Evolutionary conservation across 2,797 vertebrate genomes (phyloP).

Genomic region (Jordanella pulchra): DNA sequence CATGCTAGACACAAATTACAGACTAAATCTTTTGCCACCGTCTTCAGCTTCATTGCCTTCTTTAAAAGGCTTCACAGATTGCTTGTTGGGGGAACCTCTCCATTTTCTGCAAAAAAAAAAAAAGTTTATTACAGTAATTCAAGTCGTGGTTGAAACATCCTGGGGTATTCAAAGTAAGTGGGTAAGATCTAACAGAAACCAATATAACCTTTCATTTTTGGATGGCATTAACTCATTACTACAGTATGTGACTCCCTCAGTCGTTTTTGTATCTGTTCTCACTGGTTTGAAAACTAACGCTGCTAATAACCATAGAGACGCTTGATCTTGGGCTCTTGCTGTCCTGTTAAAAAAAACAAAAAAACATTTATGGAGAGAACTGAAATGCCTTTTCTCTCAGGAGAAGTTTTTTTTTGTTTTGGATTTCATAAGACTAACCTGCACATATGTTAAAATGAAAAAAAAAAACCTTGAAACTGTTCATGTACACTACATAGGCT

Average conservation of each 20-base stretch:
- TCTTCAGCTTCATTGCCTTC: conserved; percentile 35
- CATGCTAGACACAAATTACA: conserved; percentile 52
- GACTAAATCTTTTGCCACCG: conserved; percentile 28
- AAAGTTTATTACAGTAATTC: conserved; percentile 11
- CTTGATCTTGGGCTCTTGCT: conserved; percentile 23
- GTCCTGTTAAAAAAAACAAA: conserved; percentile 28
- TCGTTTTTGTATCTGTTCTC: conserved; percentile 43
- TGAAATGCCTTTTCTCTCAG: conserved; percentile 37
- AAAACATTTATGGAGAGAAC: conserved; percentile 2
- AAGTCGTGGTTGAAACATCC: conserved; percentile 6
- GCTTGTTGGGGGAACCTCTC: conserved; percentile 13
- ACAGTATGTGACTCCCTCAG: conserved; percentile 7
- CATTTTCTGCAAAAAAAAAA: conserved; percentile 37
- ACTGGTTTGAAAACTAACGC: conserved; percentile 51
- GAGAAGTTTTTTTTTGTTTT: conserved; percentile 5
- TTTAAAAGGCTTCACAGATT: conserved; percentile 27
- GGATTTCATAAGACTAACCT: conserved; percentile 36
- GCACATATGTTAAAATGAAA: conserved; percentile 18
- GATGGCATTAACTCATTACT: conserved; percentile 37
- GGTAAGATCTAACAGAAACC: neutral
- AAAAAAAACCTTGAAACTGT: conserved; percentile 28
- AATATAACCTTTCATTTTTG: conserved; percentile 14
- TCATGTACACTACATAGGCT: conserved; percentile 33
- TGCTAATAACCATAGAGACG: conserved; percentile 50
- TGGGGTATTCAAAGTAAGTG: conserved; percentile 9